Evolutionary conservation across 2,888 invertebrate species (phyloP).

Genomic region (Nymphalis c-album): DNA sequence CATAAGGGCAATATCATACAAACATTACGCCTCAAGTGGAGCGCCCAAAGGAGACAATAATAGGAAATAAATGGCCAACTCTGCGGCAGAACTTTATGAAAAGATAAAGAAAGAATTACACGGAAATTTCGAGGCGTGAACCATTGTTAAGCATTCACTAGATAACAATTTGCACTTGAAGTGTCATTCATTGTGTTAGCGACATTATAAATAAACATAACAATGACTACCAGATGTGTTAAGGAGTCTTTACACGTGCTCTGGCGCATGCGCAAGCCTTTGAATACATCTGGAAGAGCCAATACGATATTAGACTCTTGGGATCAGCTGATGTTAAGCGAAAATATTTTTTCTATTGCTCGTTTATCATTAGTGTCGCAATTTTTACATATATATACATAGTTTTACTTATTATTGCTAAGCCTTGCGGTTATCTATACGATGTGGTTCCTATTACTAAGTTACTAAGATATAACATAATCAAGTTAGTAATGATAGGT

Average conservation of each 20-base stretch:
- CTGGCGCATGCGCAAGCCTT: constrained; percentile 61
- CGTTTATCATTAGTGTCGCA: neutral
- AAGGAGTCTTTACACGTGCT: constrained; percentile 46
- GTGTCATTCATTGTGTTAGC: constrained; percentile 63
- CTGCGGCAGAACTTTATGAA: constrained; percentile 67
- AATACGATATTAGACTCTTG: constrained; percentile 32
- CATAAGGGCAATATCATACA: constrained; percentile 24
- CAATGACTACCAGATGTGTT: constrained; percentile 73
- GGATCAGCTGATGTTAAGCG: constrained; percentile 45
- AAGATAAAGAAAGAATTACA: constrained; percentile 77
- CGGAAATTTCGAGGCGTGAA: constrained; percentile 75
- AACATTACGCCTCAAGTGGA: constrained; percentile 69
- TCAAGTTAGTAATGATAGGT: too few relatives aligned
- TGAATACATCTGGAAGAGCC: constrained; percentile 39
- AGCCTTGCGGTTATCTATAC: too few relatives aligned
- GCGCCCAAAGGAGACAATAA: constrained; percentile 68
- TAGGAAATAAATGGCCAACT: constrained; percentile 73
- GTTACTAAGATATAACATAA: too few relatives aligned
- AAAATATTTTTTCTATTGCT: neutral
- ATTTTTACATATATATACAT: too few relatives aligned
- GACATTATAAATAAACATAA: constrained; percentile 72
- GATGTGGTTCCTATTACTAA: too few relatives aligned
- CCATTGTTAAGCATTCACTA: constrained; percentile 69
- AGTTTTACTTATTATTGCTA: too few relatives aligned
- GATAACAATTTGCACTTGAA: constrained; percentile 77